Evolutionary conservation across 35 echinoderm and acorn worm species (phyloP).

Genomic region (Strongylocentrotus purpuratus): DNA sequence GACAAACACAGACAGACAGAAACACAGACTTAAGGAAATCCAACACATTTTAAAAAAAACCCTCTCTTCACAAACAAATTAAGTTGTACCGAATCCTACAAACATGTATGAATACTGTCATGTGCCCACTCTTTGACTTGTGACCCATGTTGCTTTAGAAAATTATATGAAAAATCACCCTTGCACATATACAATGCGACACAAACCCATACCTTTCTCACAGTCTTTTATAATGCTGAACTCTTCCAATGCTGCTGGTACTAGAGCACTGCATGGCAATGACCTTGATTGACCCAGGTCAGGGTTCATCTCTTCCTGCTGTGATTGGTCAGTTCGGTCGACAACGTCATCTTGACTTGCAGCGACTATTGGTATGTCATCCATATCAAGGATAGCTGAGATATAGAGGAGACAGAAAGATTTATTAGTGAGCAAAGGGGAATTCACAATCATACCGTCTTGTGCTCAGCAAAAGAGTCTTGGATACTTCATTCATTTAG

Average conservation of each 20-base stretch:
- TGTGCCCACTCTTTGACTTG: too few relatives aligned
- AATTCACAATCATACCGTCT: not conserved
- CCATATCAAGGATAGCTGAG: slow-evolving; percentile 61
- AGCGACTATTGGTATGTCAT: slow-evolving; percentile 48
- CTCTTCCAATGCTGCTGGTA: slow-evolving; percentile 74
- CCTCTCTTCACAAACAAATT: too few relatives aligned
- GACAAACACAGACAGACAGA: too few relatives aligned
- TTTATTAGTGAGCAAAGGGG: not conserved
- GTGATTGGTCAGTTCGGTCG: not conserved
- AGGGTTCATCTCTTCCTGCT: not conserved
- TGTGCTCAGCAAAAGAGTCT: not conserved
- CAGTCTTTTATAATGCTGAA: slow-evolving; percentile 49
- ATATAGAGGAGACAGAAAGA: not conserved
- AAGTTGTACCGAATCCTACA: not conserved
- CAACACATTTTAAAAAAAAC: too few relatives aligned
- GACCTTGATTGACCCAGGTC: slow-evolving; percentile 19
- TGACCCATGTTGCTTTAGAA: too few relatives aligned
- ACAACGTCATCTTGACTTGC: not conserved
- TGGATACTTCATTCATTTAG: too few relatives aligned
- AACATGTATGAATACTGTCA: too few relatives aligned
- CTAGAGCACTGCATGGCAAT: slow-evolving; percentile 71
- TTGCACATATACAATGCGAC: too few relatives aligned
- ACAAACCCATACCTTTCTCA: slow-evolving; percentile 25
- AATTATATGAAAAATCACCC: too few relatives aligned
- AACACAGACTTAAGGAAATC: too few relatives aligned